Base-by-base conservation (phyloP, 2,797 vertebrate species). In the Eutrigla gurnardus region DNA sequence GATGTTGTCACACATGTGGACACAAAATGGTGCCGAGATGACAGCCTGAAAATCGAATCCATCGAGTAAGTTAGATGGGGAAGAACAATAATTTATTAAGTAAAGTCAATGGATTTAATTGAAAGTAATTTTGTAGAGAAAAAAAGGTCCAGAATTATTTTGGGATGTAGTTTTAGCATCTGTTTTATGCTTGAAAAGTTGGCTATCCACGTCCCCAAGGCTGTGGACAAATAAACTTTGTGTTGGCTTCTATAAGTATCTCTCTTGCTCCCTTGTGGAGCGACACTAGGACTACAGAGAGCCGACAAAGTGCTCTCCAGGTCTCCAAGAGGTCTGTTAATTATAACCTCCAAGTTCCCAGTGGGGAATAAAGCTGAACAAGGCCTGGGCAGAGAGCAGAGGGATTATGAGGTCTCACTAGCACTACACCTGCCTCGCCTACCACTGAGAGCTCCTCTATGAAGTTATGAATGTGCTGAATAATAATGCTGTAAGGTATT, bases 371-470 rank as follows among this genome's bases (percentile, higher is more conserved):
- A 50, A 75, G 83, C 77, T 86, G 84, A 85, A 67, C 64, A 14
- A 75, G 53, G 52, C 59, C 53, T 9, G 14, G 36, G 52, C 77
- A 71, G 60, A 76, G 76, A 83, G 81, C 68, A 50, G 47, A 12
- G 86, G 77, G 88, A 89, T 86, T 86, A 88, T 33, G 4, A 85
- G 69, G 76, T 88, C 83, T 88, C 79, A 43, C 64, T 70, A 53
- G 68, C 84, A 42, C 76, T 47, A 60, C 68, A 52, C 53, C 67
- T 43, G 59, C 70, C 85, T 59, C 60, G 69, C 70, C 67, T 43
- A 84, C 40, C 77, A 77, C 47, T 49, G 68, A 81, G 78, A 80
- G 78, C 69, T 73, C 33, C 70, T 65, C 65, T 65, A 57, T 81
- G 70, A 80, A 86, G 81, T 75, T 81, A 78, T 76, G 76, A 84